phyloP scores from a whole-genome alignment of 2,113 vertebrate genomes.

The Dasyprocta punctata region DNA sequence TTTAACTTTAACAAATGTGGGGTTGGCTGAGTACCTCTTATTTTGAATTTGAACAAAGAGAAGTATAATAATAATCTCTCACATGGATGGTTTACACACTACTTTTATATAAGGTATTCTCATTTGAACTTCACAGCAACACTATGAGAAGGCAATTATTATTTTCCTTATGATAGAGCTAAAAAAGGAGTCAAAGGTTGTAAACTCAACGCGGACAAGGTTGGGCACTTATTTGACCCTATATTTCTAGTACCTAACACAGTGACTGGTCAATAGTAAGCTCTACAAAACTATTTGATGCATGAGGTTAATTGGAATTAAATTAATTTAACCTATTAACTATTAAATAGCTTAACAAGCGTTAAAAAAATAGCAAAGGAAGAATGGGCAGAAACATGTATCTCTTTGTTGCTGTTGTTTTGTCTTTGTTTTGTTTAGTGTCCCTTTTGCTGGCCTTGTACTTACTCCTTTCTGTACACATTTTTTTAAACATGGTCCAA shows the following conservation, averaged over 20 bases:
- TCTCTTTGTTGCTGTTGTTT: not conserved
- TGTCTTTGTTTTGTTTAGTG: not conserved
- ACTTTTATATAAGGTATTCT: conserved; percentile 21
- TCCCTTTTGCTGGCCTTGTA: not conserved
- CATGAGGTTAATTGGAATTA: not conserved
- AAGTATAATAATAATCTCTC: conserved; percentile 56
- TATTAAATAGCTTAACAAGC: not conserved
- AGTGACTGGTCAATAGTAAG: not conserved
- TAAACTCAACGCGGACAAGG: not conserved
- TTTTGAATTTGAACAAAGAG: conserved; percentile 60
- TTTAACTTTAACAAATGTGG: conserved; percentile 70
- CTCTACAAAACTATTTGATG: not conserved
- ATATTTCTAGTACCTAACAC: not conserved
- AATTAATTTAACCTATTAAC: not conserved
- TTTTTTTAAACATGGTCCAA: not conserved
- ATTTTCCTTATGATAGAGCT: conserved; percentile 33
- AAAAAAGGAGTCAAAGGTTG: not conserved
- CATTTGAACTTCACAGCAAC: conserved; percentile 42
- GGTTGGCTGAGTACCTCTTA: conserved; percentile 45
- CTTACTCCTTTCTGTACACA: not conserved
- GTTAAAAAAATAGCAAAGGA: not conserved
- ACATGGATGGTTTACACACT: conserved; percentile 42
- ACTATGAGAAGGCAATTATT: conserved; percentile 31
- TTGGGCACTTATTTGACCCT: not conserved
- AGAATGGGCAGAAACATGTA: not conserved